Evolutionary conservation across 2,888 invertebrate species (phyloP).

Genomic region (Blastobasis adustella): DNA sequence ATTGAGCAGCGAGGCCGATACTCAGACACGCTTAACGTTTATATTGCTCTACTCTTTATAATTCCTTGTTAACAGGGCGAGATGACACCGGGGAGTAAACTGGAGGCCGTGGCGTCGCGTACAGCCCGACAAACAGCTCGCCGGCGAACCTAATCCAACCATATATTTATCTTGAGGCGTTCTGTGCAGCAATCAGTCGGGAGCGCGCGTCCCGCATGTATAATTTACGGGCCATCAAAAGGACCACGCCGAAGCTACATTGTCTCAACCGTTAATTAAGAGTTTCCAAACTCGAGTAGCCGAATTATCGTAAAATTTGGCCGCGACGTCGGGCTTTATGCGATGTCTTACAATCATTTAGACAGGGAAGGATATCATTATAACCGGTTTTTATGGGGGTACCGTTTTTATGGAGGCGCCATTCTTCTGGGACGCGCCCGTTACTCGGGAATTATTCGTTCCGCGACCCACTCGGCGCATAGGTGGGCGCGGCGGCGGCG

Average conservation of each 20-base stretch:
- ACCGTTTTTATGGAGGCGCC: conserved; percentile 39
- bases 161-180: conserved; percentile 15
- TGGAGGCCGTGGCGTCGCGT: too few species aligned
- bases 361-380: conserved; percentile 47
- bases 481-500: neutral
- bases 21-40: too few species aligned
- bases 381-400: conserved; percentile 48
- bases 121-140: conserved; percentile 1
- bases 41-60: too few species aligned
- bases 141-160: conserved; percentile 3
- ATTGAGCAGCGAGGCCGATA: too few species aligned
- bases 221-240: conserved; percentile 29
- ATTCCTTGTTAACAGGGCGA: neutral
- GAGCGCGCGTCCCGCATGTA: conserved; percentile 22
- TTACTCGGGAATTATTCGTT: conserved; percentile 13
- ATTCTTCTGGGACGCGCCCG: conserved; percentile 20
- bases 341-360: conserved; percentile 47
- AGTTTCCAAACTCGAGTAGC: conserved; percentile 24
- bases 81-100: neutral
- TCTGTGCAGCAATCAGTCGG: conserved; percentile 16
- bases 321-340: conserved; percentile 29
- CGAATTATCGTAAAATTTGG: conserved; percentile 37
- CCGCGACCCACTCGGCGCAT: conserved; percentile 1
- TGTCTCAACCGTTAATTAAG: conserved; percentile 43
- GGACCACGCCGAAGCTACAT: conserved; percentile 19